Percentiles rank a stretch among this genome's conserved stretches.
Evolutionary conservation across 2,888 invertebrate genomes (phyloP).

Genomic region (Eristalinus sepulchralis): DNA sequence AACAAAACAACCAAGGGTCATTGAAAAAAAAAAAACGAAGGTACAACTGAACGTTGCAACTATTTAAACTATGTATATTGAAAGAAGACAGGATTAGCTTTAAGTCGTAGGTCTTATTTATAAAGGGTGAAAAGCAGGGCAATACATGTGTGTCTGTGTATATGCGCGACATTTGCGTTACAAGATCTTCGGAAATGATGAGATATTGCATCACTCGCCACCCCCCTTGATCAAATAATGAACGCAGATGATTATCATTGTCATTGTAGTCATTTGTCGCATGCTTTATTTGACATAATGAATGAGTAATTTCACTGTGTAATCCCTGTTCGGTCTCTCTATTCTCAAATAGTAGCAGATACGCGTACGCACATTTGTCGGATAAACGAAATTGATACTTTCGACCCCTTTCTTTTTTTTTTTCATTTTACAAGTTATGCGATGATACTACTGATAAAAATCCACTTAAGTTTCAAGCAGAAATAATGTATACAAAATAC

Average conservation of each 20-base stretch:
- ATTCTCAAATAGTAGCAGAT: constrained; percentile 28
- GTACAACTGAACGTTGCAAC: background rate
- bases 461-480: constrained; percentile 61
- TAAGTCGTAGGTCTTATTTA: background rate
- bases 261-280: constrained; percentile 57
- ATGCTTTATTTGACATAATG: constrained; percentile 70
- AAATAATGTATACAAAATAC: constrained; percentile 52
- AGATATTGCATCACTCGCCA: background rate
- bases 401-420: constrained; percentile 61
- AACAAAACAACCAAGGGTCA: background rate
- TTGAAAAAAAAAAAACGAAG: no score
- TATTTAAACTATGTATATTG: background rate
- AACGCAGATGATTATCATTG: background rate
- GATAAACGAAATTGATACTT: constrained; percentile 71
- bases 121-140: background rate
- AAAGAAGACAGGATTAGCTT: background rate
- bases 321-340: constrained; percentile 48
- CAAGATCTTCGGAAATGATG: background rate
- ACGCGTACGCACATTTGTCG: constrained; percentile 43
- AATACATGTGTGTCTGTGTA: background rate
- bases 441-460: constrained; percentile 69
- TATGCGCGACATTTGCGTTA: background rate
- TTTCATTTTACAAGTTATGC: constrained; percentile 37
- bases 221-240: background rate
- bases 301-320: constrained; percentile 69